A percentile compares a stretch with the other conserved stretches of the same genome.
These are phyloP conservation scores for Patella vulgata DNA, from an alignment of 1,140 invertebrate species.

Conservation along the genomic window DNA sequence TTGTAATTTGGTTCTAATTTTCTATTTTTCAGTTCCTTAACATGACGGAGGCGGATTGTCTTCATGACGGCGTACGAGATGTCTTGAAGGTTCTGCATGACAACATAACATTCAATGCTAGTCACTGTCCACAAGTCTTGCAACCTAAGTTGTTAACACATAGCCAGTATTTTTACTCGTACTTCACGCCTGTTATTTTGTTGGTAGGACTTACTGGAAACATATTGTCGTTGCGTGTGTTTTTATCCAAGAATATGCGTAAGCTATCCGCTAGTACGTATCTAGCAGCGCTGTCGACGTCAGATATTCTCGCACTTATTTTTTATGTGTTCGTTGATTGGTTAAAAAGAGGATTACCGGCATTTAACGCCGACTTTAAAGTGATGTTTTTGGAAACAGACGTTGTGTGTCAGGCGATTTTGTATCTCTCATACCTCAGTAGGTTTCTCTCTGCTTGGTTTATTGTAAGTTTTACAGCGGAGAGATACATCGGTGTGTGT, in stretches of 20 bases:
- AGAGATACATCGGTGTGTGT: constrained; percentile 58
- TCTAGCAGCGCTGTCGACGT: constrained; percentile 38
- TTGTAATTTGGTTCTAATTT: constrained; percentile 35
- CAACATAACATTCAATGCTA: too few species aligned
- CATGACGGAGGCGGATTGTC: too few species aligned
- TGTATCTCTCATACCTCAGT: constrained; percentile 46
- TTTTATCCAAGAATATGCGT: constrained; percentile 50
- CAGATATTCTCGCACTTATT: constrained; percentile 39
- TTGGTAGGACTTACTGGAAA: constrained; percentile 53
- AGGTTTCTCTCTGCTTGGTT: constrained; percentile 54
- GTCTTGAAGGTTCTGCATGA: too few species aligned
- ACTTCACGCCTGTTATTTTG: constrained; percentile 47
- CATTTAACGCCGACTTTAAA: constrained; percentile 17
- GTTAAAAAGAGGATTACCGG: constrained; percentile 35
- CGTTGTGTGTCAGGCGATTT: constrained; percentile 44
- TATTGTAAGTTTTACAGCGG: constrained; percentile 50
- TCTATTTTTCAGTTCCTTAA: constrained; percentile 4
- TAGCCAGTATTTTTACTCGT: constrained; percentile 39
- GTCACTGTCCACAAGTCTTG: too few species aligned
- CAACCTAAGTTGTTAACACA: constrained; percentile 7
- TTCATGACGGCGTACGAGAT: too few species aligned
- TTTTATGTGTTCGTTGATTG: constrained; percentile 48
- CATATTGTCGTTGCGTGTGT: constrained; percentile 49
- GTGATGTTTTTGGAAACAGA: constrained; percentile 31
- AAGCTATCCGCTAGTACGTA: constrained; percentile 50